phyloP scores from a whole-genome alignment of 2,113 vertebrate genomes.

The Castor canadensis region DNA sequence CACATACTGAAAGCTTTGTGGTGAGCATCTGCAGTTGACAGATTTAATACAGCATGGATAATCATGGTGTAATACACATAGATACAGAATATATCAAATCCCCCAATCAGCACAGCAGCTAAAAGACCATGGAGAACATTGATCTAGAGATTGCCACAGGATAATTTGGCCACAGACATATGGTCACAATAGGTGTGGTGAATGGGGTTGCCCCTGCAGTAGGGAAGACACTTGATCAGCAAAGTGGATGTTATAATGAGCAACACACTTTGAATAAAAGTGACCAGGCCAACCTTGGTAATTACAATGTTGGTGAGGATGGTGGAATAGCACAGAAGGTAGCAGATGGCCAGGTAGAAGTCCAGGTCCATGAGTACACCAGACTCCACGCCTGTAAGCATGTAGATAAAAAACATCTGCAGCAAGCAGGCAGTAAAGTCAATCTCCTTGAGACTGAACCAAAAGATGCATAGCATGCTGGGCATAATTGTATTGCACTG shows the following conservation, averaged over 20 bases:
- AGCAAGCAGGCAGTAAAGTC: conserved; percentile 67
- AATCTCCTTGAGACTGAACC: conserved; percentile 49
- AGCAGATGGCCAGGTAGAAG: conserved; percentile 63
- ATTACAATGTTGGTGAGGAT: conserved; percentile 50
- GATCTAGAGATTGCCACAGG: conserved; percentile 48
- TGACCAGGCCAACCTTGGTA: not conserved
- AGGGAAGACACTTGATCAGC: conserved; percentile 47
- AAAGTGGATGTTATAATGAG: conserved; percentile 53
- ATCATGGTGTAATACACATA: conserved; percentile 58
- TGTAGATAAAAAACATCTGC: conserved; percentile 74
- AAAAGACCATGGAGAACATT: conserved; percentile 64
- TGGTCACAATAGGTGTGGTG: conserved; percentile 68
- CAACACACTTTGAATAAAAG: not conserved
- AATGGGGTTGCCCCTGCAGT: conserved; percentile 32
- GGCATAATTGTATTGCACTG: conserved; percentile 46
- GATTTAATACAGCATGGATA: conserved; percentile 4
- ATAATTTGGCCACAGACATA: conserved; percentile 67
- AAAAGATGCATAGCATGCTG: conserved; percentile 66
- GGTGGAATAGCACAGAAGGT: conserved; percentile 45
- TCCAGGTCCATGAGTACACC: conserved; percentile 59
- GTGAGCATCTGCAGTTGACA: conserved; percentile 35
- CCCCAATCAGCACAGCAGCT: conserved; percentile 3
- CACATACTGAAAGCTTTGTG: conserved; percentile 71
- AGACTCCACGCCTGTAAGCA: conserved; percentile 61
- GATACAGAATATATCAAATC: conserved; percentile 45